phyloP scores from a whole-genome alignment of 2,797 vertebrate genomes.

The Geotrypetes seraphini region DNA sequence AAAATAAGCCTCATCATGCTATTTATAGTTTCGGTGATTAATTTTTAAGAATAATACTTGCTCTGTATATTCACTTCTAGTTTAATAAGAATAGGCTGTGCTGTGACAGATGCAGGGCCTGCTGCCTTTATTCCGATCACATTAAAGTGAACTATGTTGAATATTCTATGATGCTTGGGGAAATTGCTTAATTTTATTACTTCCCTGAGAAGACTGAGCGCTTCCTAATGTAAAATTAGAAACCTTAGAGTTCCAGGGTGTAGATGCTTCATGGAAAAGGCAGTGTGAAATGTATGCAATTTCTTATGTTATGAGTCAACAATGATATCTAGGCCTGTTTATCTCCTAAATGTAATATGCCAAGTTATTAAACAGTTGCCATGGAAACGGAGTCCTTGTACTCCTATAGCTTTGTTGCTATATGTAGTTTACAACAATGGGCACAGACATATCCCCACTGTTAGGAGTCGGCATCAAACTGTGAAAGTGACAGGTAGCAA shows the following conservation, averaged over 20 bases:
- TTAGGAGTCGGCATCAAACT: constrained; percentile 17
- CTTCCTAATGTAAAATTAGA: constrained; percentile 26
- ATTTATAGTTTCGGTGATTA: too few relatives aligned
- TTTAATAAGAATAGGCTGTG: constrained; percentile 23
- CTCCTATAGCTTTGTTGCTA: constrained; percentile 22
- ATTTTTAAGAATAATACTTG: constrained; percentile 7
- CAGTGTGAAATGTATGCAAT: constrained; percentile 13
- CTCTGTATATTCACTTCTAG: constrained; percentile 25
- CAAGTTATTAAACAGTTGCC: constrained; percentile 39
- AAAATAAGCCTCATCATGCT: too few relatives aligned
- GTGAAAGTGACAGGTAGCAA: constrained; percentile 34
- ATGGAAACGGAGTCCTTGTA: constrained; percentile 24
- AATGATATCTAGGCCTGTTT: constrained; percentile 40
- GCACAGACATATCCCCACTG: constrained; percentile 14
- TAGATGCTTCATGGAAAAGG: constrained; percentile 15
- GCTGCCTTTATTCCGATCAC: constrained; percentile 26
- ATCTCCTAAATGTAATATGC: constrained; percentile 37
- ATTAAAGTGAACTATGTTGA: constrained; percentile 31
- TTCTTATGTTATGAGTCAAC: constrained; percentile 31
- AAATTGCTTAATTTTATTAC: constrained; percentile 35
- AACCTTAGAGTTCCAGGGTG: constrained; percentile 14
- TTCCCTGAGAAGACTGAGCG: constrained; percentile 29
- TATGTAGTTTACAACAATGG: constrained; percentile 36
- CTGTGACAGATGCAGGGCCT: constrained; percentile 24
- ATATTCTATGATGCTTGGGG: constrained; percentile 34